phyloP scores from a whole-genome alignment of 2,888 invertebrate genomes.

The Tetranychus truncatus region DNA sequence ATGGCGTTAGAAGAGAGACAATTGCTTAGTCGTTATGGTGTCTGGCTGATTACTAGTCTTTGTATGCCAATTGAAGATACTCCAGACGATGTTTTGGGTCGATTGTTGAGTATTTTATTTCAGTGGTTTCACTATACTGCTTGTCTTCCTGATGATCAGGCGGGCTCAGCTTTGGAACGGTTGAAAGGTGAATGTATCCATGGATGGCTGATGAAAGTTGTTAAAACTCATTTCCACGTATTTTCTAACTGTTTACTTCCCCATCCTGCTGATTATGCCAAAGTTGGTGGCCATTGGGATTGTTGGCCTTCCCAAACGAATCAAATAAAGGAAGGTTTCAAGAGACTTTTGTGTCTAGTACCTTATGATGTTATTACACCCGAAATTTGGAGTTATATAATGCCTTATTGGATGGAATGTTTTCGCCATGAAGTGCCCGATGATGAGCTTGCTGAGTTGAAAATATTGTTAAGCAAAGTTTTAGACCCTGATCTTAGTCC shows the following conservation, averaged over 20 bases:
- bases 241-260: conserved; percentile 84
- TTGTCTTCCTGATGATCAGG: conserved; percentile 61
- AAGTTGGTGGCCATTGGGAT: conserved; percentile 92
- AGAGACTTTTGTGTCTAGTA: conserved; percentile 79
- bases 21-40: conserved; percentile 77
- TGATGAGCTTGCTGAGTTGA: conserved; percentile 62
- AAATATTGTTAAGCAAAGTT: conserved; percentile 70
- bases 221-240: conserved; percentile 62
- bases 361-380: conserved; percentile 92
- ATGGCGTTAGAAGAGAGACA: conserved; percentile 62
- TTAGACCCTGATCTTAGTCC: conserved; percentile 90
- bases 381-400: conserved; percentile 88
- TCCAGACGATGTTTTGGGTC: conserved; percentile 48
- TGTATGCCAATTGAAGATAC: conserved; percentile 40
- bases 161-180: conserved; percentile 69
- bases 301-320: conserved; percentile 53
- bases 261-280: conserved; percentile 82
- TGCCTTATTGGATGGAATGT: conserved; percentile 98
- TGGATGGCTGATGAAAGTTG: conserved; percentile 69
- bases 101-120: conserved; percentile 84
- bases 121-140: conserved; percentile 99
- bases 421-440: conserved; percentile 78
- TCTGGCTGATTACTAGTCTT: conserved; percentile 87
- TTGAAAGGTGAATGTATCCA: conserved; percentile 80
- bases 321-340: conserved; percentile 82